Evolutionary conservation across 2,113 vertebrate genomes (phyloP).

Genomic region (Oreochromis niloticus): DNA sequence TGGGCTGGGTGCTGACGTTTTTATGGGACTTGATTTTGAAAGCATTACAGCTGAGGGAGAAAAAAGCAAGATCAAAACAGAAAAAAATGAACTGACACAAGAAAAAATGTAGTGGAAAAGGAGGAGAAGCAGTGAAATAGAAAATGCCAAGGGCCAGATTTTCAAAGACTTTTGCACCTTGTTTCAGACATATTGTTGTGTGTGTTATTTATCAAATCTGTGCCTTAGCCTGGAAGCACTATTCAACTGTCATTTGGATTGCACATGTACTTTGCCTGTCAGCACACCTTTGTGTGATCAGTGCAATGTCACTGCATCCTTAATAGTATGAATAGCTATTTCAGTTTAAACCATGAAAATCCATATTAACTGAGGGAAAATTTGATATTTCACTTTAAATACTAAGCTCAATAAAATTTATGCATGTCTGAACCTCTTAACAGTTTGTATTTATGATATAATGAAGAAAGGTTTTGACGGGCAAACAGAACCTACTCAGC

Average conservation of each 20-base stretch:
- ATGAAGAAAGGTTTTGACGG: background rate
- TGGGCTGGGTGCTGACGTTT: background rate
- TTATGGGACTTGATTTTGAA: background rate
- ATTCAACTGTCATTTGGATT: constrained; percentile 9
- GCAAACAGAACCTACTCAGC: background rate
- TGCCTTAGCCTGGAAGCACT: background rate
- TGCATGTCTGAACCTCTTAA: background rate
- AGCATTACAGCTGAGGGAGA: background rate
- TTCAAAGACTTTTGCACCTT: constrained; percentile 6
- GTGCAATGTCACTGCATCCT: background rate
- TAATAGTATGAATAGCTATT: background rate
- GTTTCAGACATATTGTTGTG: constrained; percentile 13
- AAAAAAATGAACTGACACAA: background rate
- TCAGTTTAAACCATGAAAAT: background rate
- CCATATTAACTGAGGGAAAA: background rate
- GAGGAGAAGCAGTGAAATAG: background rate
- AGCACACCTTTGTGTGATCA: constrained; percentile 5
- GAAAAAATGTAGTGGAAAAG: background rate
- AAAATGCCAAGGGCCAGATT: constrained; percentile 3
- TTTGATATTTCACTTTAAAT: background rate
- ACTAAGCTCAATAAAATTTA: background rate
- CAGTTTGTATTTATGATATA: background rate
- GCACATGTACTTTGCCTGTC: background rate
- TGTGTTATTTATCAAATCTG: constrained; percentile 41
- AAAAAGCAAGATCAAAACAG: background rate